phyloP scores from a whole-genome alignment of 2,113 vertebrate species.

The Isurus oxyrinchus region DNA sequence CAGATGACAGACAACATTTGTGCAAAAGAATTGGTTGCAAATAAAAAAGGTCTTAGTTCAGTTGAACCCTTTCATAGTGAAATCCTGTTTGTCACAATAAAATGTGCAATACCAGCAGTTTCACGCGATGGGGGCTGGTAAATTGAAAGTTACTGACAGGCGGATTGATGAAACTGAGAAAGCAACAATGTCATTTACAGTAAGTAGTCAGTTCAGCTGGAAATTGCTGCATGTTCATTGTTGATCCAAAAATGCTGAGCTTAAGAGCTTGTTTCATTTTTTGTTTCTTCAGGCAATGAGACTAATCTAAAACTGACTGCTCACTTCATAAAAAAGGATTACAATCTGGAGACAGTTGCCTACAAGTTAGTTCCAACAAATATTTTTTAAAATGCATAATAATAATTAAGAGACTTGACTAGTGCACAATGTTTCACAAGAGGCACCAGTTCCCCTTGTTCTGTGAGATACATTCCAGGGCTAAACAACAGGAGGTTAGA shows the following conservation, averaged over 20 bases:
- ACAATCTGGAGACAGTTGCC: neutral
- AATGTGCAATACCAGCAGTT: neutral
- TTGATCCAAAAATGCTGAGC: neutral
- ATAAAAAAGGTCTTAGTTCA: constrained; percentile 22
- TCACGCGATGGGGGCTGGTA: neutral
- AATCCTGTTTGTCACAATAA: constrained; percentile 9
- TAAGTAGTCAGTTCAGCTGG: constrained; percentile 13
- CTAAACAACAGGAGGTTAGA: neutral
- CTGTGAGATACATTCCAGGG: neutral
- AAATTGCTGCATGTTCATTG: constrained; percentile 8
- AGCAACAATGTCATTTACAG: constrained; percentile 5
- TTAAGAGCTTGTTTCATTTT: neutral
- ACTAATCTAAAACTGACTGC: neutral
- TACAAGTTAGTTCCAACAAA: neutral
- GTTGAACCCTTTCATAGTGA: constrained; percentile 17
- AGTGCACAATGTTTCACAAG: neutral
- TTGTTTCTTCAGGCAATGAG: constrained; percentile 14
- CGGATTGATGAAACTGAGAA: constrained; percentile 11
- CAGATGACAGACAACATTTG: neutral
- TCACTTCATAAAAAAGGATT: constrained; percentile 11
- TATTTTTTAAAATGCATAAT: neutral
- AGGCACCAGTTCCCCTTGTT: neutral
- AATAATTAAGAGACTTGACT: neutral
- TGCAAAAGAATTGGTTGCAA: neutral
- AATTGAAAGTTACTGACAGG: neutral